Percentiles rank a stretch among this genome's conserved stretches.
Conservation (phyloP, 1,140 invertebrate genomes). For the Drosophila burlai region DNA sequence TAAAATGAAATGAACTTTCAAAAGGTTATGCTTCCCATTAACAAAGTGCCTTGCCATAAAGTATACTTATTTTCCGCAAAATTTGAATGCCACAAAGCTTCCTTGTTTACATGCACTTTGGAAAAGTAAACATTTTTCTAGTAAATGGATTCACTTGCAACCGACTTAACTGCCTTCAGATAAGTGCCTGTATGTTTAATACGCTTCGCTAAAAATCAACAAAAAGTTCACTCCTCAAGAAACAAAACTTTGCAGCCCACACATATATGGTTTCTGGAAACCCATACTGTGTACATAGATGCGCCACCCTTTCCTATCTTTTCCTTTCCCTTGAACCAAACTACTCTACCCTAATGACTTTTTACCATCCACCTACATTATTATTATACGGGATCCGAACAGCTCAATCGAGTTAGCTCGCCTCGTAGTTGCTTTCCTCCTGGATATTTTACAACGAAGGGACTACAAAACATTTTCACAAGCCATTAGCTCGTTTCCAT, state of each 20-base stretch:
- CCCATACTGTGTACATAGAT: conserved; percentile 1
- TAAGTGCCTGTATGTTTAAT: neutral
- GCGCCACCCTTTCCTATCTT: neutral
- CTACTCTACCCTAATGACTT: conserved; percentile 36
- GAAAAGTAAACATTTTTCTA: conserved; percentile 15
- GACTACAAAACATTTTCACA: conserved; percentile 64
- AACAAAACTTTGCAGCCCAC: conserved; percentile 7
- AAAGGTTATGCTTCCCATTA: neutral
- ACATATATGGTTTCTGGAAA: conserved; percentile 12
- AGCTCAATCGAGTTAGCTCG: conserved; percentile 63
- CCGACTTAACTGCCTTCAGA: neutral
- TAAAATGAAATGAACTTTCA: neutral
- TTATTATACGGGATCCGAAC: conserved; percentile 18
- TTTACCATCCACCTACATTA: conserved; percentile 23
- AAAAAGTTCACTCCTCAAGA: neutral
- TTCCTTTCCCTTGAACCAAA: neutral
- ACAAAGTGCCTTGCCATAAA: neutral
- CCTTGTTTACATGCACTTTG: neutral
- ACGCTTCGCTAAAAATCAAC: conserved; percentile 5
- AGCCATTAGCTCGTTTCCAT: conserved; percentile 72
- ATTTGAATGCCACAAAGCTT: neutral
- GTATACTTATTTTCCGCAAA: neutral
- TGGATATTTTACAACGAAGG: conserved; percentile 50
- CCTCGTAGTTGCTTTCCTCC: conserved; percentile 3
- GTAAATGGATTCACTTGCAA: conserved; percentile 1